Conservation (phyloP, 2,797 vertebrate species). For the Loris lydekkerianus region DNA sequence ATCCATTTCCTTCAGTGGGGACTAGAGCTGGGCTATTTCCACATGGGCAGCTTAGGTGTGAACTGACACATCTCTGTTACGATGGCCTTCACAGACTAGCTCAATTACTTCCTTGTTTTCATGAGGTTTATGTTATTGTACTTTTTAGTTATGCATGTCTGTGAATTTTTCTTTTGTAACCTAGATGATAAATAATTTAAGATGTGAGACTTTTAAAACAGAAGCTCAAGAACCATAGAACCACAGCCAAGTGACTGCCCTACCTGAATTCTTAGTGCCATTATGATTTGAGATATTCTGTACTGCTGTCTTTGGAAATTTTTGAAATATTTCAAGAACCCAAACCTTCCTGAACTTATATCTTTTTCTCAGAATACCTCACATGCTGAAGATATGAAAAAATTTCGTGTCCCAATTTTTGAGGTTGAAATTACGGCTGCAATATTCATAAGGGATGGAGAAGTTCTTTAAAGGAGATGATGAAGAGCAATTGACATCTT, state of each 20-base stretch:
- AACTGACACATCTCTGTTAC: not conserved
- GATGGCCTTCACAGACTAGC: not conserved
- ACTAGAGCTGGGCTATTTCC: not conserved
- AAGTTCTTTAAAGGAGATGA: not conserved
- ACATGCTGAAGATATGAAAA: not conserved
- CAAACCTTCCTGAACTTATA: not conserved
- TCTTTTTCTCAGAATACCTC: constrained; percentile 41
- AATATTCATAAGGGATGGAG: not conserved
- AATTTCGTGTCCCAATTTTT: not conserved
- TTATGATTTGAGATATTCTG: not conserved
- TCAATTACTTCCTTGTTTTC: not conserved
- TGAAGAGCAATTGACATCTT: not conserved
- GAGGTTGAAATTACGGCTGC: not conserved
- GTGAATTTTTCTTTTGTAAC: not conserved
- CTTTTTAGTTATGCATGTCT: constrained; percentile 11
- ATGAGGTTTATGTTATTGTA: not conserved
- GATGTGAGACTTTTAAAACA: not conserved
- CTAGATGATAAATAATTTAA: not conserved
- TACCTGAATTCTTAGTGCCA: not conserved
- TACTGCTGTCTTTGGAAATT: not conserved
- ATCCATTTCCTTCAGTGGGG: too few species aligned
- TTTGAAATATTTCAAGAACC: not conserved
- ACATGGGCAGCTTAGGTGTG: not conserved
- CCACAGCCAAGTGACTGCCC: not conserved
- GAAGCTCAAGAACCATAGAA: not conserved